A percentile compares a stretch with the other conserved stretches of the same genome.
Conservation (phyloP, 2,797 vertebrate genomes). For the Sebastolobus altivelis region DNA sequence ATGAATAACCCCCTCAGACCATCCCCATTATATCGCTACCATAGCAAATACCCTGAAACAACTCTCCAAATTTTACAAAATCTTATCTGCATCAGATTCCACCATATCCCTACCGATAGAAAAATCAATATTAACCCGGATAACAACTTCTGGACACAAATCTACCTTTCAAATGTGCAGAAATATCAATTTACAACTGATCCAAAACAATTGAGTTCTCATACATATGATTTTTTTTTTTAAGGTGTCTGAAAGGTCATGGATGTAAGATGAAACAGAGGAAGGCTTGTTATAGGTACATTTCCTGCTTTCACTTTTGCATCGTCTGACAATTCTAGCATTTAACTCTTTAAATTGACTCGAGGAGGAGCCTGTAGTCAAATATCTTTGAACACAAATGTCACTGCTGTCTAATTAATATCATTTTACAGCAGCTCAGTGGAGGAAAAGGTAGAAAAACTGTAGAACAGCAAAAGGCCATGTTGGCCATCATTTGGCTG, state of each 20-base stretch:
- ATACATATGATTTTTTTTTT: neutral
- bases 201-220: neutral
- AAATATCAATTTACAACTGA: no score
- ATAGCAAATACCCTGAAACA: no score
- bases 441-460: neutral
- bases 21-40: no score
- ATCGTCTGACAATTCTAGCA: neutral
- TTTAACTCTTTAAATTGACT: neutral
- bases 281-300: neutral
- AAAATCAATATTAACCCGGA: neutral
- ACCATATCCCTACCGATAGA: neutral
- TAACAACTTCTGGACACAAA: no score
- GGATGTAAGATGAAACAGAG: neutral
- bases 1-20: no score
- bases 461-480: constrained; percentile 40
- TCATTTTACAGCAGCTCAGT: neutral
- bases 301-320: constrained; percentile 64
- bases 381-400: neutral
- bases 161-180: no score
- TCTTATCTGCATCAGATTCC: no score
- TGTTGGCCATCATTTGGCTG: constrained; percentile 50
- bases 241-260: neutral
- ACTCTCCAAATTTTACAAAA: no score
- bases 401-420: neutral
- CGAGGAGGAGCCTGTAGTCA: neutral